phyloP scores from a whole-genome alignment of 30 jellyfish, hydroid and myxozoan species.

The Turritopsis dohrnii region DNA sequence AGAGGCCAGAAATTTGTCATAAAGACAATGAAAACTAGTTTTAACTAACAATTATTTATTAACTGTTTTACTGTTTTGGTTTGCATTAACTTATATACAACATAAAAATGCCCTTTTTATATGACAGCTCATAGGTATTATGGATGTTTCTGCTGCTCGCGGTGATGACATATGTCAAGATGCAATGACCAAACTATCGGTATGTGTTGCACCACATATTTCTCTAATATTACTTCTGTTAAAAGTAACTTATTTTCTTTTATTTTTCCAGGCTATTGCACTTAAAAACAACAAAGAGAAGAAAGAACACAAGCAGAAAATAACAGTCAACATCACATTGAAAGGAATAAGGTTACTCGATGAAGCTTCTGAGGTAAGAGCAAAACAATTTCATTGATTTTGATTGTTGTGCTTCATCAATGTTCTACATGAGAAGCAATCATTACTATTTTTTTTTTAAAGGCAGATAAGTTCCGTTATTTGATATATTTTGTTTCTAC shows the following conservation, averaged over 20 bases:
- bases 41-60: too few species aligned
- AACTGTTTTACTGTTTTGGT: too few species aligned
- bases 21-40: too few species aligned
- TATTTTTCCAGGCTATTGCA: constrained; percentile 59
- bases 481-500: constrained; percentile 1
- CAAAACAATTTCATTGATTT: background rate
- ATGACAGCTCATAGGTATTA: constrained; percentile 67
- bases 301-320: constrained; percentile 87
- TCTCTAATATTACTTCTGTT: too few species aligned
- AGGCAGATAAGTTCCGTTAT: background rate
- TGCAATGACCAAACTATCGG: constrained; percentile 79
- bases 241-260: background rate
- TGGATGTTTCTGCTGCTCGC: constrained; percentile 70
- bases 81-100: too few species aligned
- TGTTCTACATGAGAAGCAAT: background rate
- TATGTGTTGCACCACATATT: constrained; percentile 21
- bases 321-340: constrained; percentile 76
- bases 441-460: background rate
- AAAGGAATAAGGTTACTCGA: constrained; percentile 90
- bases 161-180: constrained; percentile 92
- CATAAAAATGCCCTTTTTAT: background rate
- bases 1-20: too few species aligned
- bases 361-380: constrained; percentile 69
- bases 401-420: background rate
- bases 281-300: constrained; percentile 63